Evolutionary conservation across 1,140 invertebrate genomes (phyloP), one percentile per base, ranked within the genome.

Genomic region (Leptopilina clavipes): DNA sequence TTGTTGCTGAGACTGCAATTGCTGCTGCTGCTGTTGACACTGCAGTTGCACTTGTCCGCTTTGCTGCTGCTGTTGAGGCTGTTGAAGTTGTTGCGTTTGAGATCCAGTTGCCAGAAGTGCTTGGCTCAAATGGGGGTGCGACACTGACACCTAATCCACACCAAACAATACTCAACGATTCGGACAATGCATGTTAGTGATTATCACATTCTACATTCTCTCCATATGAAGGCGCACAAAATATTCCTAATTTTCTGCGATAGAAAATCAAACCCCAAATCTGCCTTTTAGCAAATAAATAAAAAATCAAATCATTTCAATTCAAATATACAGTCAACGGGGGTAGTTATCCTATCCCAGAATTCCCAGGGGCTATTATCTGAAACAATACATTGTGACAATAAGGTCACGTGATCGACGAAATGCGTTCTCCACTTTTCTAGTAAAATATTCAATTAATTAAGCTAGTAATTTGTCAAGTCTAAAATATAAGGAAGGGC

Each of bases 111-210:
- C 92, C 79, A 92, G 89, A 75, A 92, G 90, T 74, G 92, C 93
- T 86, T 92, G 93, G 86, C 91, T 93, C 83, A 92, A 89, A 86
- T 93, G 93, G 74, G 92, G 93, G 90, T 93, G 93, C 75, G 92
- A 90, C 89, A 90, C 89, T 71, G 92, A 92, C 78, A 92, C 92
- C 93, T 90, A 88, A 79, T 84, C 25, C 72, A 82, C 77, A 85
- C 78, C 75, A 73, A 65, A 76, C 75, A 70, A 74, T 74, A 45
- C 76, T 78, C 74, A 77, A 71, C 71, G 19, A 70, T 56, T 52
- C 52, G 14, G 52, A 17, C 18, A 45, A 65, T 65, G 59, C 59
- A 65, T 65, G 59, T 65, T 65, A 65, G 59, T n/a, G 11, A 65
- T 14, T 65, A 65, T n/a, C 12, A 31, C n/a, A 8, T 65, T 65